A percentile compares a stretch with the other conserved stretches of the same genome.
These are phyloP conservation scores for Chouioia cunea DNA, from an alignment of 2,888 invertebrate species.

Conservation along the genomic window DNA sequence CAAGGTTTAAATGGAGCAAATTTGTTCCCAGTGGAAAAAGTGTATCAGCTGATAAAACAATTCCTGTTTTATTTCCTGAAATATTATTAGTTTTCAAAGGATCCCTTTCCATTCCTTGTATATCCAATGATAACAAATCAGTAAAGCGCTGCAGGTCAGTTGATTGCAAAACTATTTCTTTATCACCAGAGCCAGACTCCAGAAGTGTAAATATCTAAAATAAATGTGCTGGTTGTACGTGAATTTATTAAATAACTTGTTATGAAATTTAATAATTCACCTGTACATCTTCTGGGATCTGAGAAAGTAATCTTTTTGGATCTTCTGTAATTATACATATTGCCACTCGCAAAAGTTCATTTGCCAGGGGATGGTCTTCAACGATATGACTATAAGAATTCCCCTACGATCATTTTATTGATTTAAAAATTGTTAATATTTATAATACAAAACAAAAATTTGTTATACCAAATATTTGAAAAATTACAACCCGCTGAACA, in stretches of 20 bases:
- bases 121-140: constrained; percentile 73
- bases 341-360: constrained; percentile 59
- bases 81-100: constrained; percentile 41
- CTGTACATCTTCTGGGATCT: constrained; percentile 60
- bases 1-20: constrained; percentile 60
- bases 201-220: constrained; percentile 60
- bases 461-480: neutral
- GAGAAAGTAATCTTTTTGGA: constrained; percentile 54
- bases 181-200: constrained; percentile 58
- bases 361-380: constrained; percentile 52
- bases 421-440: neutral
- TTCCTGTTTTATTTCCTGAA: constrained; percentile 48
- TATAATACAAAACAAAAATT: neutral
- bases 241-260: constrained; percentile 7
- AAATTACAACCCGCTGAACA: neutral
- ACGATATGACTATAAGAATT: constrained; percentile 43
- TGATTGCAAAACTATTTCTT: constrained; percentile 62
- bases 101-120: constrained; percentile 70
- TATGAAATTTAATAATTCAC: constrained; percentile 46
- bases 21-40: constrained; percentile 57
- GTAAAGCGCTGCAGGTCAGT: constrained; percentile 68
- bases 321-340: constrained; percentile 59
- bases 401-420: constrained; percentile 30
- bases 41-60: constrained; percentile 59
- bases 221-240: neutral